Percentiles rank a stretch among this genome's conserved stretches.
Conservation (phyloP, 2,888 invertebrate species). For the Meta bourneti region DNA sequence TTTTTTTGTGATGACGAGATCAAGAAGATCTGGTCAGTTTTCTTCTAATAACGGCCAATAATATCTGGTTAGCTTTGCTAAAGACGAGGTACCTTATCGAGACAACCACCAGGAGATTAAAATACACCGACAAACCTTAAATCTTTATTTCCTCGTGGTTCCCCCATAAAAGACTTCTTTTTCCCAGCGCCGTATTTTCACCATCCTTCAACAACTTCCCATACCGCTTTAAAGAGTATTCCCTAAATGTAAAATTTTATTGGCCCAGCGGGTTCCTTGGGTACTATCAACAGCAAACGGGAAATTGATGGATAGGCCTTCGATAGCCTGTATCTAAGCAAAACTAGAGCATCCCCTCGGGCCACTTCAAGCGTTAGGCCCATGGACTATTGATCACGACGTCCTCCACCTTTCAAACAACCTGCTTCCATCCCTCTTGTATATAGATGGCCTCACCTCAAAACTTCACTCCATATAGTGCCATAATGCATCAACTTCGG, state of each 20-base stretch:
- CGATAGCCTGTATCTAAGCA: conserved; percentile 57
- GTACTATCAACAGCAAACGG: conserved; percentile 43
- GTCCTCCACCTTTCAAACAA: conserved; percentile 37
- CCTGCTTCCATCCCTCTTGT: conserved; percentile 20
- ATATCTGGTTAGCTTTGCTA: too few relatives aligned
- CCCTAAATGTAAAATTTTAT: conserved; percentile 56
- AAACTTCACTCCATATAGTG: conserved; percentile 16
- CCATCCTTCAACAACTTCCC: too few relatives aligned
- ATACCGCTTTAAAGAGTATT: not conserved
- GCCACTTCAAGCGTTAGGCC: conserved; percentile 56
- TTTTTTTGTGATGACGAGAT: too few relatives aligned
- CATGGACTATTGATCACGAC: conserved; percentile 61
- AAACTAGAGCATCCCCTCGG: conserved; percentile 59
- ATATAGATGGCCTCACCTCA: not conserved
- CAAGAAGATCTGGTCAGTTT: too few relatives aligned
- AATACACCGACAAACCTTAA: too few relatives aligned
- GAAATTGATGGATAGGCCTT: conserved; percentile 63
- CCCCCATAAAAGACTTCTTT: too few relatives aligned
- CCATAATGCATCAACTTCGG: conserved; percentile 55
- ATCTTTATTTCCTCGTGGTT: too few relatives aligned
- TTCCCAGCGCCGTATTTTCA: too few relatives aligned
- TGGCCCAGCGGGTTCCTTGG: not conserved
- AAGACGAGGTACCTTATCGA: too few relatives aligned
- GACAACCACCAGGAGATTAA: too few relatives aligned
- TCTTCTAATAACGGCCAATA: too few relatives aligned